Evolutionary conservation across 1,140 invertebrate genomes (phyloP).

Genomic region (Euura lappo): DNA sequence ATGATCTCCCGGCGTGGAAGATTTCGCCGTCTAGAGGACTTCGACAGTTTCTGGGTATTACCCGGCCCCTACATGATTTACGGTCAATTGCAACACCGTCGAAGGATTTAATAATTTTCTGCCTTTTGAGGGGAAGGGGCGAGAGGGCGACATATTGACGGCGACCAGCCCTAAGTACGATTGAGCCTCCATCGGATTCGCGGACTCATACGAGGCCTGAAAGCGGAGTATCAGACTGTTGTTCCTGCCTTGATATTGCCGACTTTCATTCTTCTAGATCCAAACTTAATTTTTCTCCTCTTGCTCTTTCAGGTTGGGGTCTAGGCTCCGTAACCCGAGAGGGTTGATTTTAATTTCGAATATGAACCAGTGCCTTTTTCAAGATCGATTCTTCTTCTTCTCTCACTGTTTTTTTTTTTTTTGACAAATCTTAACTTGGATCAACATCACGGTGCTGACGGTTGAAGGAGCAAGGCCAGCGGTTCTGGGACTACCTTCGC

Average conservation of each 20-base stretch:
- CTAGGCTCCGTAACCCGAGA: neutral
- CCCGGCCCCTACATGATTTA: neutral
- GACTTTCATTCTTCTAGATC: neutral
- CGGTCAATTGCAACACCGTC: constrained; percentile 1
- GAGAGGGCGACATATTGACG: neutral
- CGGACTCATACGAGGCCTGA: neutral
- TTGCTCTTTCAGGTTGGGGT: no score
- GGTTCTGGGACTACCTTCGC: neutral
- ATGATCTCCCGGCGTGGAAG: neutral
- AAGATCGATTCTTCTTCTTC: no score
- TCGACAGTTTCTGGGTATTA: neutral
- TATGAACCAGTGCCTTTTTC: no score
- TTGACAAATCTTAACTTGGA: no score
- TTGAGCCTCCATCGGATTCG: neutral
- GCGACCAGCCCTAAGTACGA: neutral
- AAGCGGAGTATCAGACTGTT: neutral
- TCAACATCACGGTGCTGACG: no score
- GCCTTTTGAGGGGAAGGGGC: neutral
- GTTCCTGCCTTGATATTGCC: neutral
- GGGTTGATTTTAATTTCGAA: neutral
- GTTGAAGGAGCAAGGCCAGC: no score
- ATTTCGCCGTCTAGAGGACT: neutral
- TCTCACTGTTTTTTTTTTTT: no score
- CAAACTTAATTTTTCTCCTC: no score
- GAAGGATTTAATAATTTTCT: neutral